A percentile compares a stretch with the other conserved stretches of the same genome.
These are phyloP conservation scores for Eunapius fragilis DNA, from an alignment of 37 sponge, comb jelly and placozoan species.

Conservation along the genomic window DNA sequence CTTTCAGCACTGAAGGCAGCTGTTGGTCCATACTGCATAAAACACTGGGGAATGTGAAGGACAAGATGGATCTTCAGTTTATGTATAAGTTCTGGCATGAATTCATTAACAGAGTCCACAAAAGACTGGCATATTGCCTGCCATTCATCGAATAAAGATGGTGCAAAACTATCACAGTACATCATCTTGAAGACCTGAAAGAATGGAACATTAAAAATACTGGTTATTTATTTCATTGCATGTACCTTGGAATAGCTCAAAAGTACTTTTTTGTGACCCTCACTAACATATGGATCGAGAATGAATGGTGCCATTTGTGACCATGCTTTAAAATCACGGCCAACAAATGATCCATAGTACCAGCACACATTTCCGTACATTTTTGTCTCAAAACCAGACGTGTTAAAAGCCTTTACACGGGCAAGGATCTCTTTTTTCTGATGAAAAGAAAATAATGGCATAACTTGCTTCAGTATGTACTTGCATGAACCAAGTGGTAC, in stretches of 20 bases:
- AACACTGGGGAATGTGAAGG: conserved; percentile 34
- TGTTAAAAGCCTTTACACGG: conserved; percentile 1
- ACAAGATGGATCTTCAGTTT: conserved; percentile 51
- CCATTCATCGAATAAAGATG: not conserved
- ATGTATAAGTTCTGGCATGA: conserved; percentile 9
- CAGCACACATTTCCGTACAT: conserved; percentile 9
- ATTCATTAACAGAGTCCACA: not conserved
- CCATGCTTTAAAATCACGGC: conserved; percentile 43
- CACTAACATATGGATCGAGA: conserved; percentile 13
- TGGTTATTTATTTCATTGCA: not conserved
- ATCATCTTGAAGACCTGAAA: conserved; percentile 26
- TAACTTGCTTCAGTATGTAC: conserved; percentile 22
- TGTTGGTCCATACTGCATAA: conserved; percentile 53
- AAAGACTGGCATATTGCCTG: conserved; percentile 1
- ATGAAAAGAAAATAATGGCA: not conserved
- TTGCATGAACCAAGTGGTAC: conserved; percentile 40
- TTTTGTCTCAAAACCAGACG: conserved; percentile 18
- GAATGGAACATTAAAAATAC: not conserved
- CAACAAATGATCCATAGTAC: conserved; percentile 27
- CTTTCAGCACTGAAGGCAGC: conserved; percentile 51
- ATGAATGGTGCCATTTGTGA: conserved; percentile 45
- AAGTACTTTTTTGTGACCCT: conserved; percentile 3
- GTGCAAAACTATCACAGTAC: conserved; percentile 7
- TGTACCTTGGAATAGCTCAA: not conserved
- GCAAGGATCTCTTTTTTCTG: conserved; percentile 32